phyloP scores from a whole-genome alignment of 2,797 vertebrate genomes.

The Cirrhinus molitorella region DNA sequence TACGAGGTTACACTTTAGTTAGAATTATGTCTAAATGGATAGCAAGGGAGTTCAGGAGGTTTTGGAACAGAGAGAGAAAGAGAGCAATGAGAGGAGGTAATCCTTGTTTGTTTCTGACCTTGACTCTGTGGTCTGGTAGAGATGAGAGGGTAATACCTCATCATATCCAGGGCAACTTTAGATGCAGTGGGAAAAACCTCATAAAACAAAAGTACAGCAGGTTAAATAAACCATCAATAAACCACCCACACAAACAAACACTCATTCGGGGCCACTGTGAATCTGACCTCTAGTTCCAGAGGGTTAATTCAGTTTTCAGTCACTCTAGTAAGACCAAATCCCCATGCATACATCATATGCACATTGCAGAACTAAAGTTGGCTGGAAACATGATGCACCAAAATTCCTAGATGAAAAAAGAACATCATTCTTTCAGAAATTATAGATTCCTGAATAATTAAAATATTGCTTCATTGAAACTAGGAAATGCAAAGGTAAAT shows the following conservation, averaged over 20 bases:
- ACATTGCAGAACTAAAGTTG: not conserved
- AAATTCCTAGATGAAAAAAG: not conserved
- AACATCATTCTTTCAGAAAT: not conserved
- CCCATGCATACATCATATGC: not conserved
- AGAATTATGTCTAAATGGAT: not conserved
- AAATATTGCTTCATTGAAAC: not conserved
- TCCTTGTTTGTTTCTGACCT: slow-evolving; percentile 78
- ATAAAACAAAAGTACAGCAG: slow-evolving; percentile 81
- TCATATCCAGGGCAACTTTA: slow-evolving; percentile 81
- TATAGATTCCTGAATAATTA: not conserved
- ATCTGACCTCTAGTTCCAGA: slow-evolving; percentile 40
- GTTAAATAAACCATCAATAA: slow-evolving; percentile 69
- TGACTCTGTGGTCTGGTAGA: slow-evolving; percentile 79
- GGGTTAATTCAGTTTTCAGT: slow-evolving; percentile 28
- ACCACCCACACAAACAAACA: slow-evolving; percentile 25
- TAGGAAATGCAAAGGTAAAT: not conserved
- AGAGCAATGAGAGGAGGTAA: slow-evolving; percentile 60
- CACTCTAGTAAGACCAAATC: not conserved
- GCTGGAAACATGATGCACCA: not conserved
- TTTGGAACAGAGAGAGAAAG: not conserved
- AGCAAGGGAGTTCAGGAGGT: slow-evolving; percentile 44
- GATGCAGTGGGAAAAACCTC: slow-evolving; percentile 66
- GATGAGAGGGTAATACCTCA: slow-evolving; percentile 79
- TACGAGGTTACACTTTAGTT: not conserved
- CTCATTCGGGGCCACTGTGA: not conserved